Base-by-base conservation (phyloP, 2,888 invertebrate species). In the Leucophenga montana region DNA sequence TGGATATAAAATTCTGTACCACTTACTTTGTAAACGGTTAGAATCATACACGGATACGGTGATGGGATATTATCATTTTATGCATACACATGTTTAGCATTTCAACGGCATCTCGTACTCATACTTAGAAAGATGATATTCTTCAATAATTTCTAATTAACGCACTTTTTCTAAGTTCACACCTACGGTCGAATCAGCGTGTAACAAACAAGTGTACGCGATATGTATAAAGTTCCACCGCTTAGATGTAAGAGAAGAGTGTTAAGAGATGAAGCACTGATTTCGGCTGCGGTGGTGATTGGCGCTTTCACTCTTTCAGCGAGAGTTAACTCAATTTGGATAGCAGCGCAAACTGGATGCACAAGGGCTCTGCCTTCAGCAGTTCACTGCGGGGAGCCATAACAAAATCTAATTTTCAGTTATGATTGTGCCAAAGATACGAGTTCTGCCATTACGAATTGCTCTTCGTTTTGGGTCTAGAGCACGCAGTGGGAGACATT, bases 391-490 rank as follows among this genome's bases (percentile, higher is more conserved):
- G 61, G 61, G 61, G 61, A 39, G 61, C 61, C 61, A 62, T 11
- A 62, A 9, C 39, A 44, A 62, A 62, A 62, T 62, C 61, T 44
- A 44, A 62, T 62, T 62, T 44, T 20, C 61, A 62, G 61, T 62
- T 62, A 66, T 56, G 81, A 82, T 82, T 82, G 81, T 82, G 81
- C 82, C 81, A 82, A 83, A 78, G 81, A 82, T 82, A 82, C 79
- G 82, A 83, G 81, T 83, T 82, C 80, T 82, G 82, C 83, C 83
- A 80, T 16, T 18, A 18, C 4, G 27, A 27, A 27, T 27, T 4
- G 27, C 27, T 27, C 27, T 27, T 3, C 46, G 46, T 46, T 46
- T n/a, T n/a, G 46, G 3, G 44, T 18, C 13, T 11, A 20, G 44
- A 62, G 46, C 61, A 27, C 27, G 20, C 61, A 62, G 61, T 62